Evolutionary conservation across 2,797 vertebrate genomes (phyloP).

Genomic region (Epinephelus coioides): DNA sequence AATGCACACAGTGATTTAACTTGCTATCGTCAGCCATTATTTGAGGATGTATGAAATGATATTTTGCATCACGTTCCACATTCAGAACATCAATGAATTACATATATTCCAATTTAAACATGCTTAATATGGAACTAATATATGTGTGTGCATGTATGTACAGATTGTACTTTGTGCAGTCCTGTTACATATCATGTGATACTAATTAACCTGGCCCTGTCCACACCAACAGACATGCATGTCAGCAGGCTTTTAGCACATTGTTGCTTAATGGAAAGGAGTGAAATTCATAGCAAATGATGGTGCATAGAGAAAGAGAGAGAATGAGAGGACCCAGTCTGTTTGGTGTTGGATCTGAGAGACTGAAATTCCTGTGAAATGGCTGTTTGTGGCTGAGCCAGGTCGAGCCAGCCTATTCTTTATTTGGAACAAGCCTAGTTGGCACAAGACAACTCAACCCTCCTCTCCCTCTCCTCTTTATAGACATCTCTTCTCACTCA

Average conservation of each 20-base stretch:
- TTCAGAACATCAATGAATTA: conserved; percentile 7
- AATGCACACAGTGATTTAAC: background rate
- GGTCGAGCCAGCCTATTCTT: conserved; percentile 57
- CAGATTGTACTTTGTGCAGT: background rate
- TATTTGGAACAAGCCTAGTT: conserved; percentile 70
- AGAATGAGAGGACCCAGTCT: conserved; percentile 25
- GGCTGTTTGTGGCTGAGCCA: conserved; percentile 59
- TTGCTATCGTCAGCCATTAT: conserved; percentile 14
- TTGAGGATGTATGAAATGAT: conserved; percentile 5
- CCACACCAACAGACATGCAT: conserved; percentile 14
- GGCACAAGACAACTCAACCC: conserved; percentile 52
- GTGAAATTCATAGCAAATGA: conserved; percentile 7
- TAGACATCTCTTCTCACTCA: conserved; percentile 61
- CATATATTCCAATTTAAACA: conserved; percentile 2
- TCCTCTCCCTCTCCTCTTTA: conserved; percentile 53
- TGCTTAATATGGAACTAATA: background rate
- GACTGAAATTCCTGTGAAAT: conserved; percentile 62
- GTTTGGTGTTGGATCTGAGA: conserved; percentile 61
- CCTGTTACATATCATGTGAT: conserved; percentile 19
- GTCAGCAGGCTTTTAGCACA: conserved; percentile 29
- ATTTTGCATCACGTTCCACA: conserved; percentile 7
- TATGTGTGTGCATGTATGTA: too few relatives aligned
- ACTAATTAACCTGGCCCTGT: conserved; percentile 41
- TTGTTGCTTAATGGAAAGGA: conserved; percentile 29
- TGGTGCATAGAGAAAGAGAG: background rate